Percentiles rank a stretch among this genome's conserved stretches.
Evolutionary conservation across 2,888 invertebrate genomes (phyloP).

Genomic region (Euzetes globulus): DNA sequence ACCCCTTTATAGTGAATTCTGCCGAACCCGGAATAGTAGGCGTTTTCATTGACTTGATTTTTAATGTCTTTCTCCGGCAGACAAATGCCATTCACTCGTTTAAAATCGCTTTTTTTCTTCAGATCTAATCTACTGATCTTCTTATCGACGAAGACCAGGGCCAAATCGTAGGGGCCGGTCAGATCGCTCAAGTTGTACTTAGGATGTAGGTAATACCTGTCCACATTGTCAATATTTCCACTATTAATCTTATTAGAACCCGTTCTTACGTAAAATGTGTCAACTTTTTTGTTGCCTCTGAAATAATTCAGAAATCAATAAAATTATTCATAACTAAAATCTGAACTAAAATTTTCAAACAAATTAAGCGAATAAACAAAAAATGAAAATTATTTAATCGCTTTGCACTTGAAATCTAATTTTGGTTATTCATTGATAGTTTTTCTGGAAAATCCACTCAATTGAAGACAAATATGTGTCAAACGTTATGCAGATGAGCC

Average conservation of each 20-base stretch:
- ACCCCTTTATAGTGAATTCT: constrained; percentile 5
- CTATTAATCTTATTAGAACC: background rate
- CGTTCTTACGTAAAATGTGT: constrained; percentile 23
- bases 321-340: background rate
- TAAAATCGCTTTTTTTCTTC: background rate
- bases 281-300: background rate
- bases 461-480: too few species aligned
- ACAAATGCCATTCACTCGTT: background rate
- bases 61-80: constrained; percentile 10
- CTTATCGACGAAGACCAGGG: background rate
- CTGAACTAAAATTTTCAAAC: too few species aligned
- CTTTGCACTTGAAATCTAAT: too few species aligned
- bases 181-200: constrained; percentile 4
- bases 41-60: background rate
- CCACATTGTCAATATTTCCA: background rate
- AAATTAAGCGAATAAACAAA: too few species aligned
- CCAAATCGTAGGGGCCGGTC: constrained; percentile 2
- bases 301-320: background rate
- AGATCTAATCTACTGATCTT: background rate
- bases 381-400: background rate
- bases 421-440: too few species aligned
- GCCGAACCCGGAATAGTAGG: constrained; percentile 22
- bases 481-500: background rate
- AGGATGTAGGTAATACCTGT: background rate
- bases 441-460: too few species aligned